phyloP scores from a whole-genome alignment of 2,113 vertebrate species.

The Clinocottus analis region DNA sequence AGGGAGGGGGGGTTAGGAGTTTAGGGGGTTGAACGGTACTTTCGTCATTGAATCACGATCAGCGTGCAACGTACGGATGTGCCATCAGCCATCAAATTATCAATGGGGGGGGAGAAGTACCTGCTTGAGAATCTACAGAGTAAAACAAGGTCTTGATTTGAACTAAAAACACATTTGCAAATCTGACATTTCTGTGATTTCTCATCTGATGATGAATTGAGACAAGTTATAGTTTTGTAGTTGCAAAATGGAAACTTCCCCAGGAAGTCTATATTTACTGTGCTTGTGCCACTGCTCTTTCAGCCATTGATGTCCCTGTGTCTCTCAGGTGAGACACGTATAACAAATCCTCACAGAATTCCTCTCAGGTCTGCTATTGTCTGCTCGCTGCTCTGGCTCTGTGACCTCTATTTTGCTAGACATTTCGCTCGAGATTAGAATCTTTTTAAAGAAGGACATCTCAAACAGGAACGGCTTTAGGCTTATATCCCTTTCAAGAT shows the following conservation, averaged over 20 bases:
- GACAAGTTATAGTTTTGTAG: conserved; percentile 20
- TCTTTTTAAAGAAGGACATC: conserved; percentile 80
- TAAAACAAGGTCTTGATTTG: conserved; percentile 30
- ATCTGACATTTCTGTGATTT: conserved; percentile 44
- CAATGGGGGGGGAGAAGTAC: conserved; percentile 68
- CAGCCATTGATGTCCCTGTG: conserved; percentile 43
- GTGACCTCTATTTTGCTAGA: conserved; percentile 81
- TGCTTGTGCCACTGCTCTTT: conserved; percentile 51
- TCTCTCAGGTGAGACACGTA: conserved; percentile 58
- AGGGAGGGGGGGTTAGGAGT: conserved; percentile 57
- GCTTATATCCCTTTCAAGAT: conserved; percentile 78
- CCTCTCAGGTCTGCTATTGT: conserved; percentile 73
- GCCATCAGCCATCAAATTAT: conserved; percentile 75
- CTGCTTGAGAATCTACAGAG: conserved; percentile 63
- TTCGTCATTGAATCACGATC: conserved; percentile 65
- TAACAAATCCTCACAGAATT: conserved; percentile 66
- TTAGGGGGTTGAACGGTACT: conserved; percentile 66
- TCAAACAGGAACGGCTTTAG: conserved; percentile 72
- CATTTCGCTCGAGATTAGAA: conserved; percentile 80
- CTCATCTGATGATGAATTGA: conserved; percentile 34
- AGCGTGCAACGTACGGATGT: conserved; percentile 59
- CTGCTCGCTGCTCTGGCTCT: conserved; percentile 61
- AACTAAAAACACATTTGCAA: conserved; percentile 5
- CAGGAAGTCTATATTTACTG: conserved; percentile 43
- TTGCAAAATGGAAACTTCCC: conserved; percentile 29